These are phyloP conservation scores for Montifringilla adamsi DNA, from an alignment of 2,113 vertebrate species.

Conservation along the genomic window DNA sequence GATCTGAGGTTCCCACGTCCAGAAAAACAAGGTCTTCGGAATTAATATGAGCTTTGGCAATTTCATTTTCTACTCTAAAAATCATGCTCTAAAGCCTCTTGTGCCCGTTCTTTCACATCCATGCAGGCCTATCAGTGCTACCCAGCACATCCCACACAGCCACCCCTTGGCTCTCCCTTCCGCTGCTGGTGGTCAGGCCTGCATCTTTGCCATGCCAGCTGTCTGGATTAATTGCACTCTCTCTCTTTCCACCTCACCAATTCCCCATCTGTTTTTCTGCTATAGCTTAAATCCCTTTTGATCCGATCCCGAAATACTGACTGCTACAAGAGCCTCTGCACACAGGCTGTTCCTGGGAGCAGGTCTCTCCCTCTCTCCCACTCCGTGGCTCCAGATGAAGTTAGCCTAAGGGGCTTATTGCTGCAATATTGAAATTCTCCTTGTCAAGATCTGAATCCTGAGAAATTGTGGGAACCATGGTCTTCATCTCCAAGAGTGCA, in stretches of 20 bases:
- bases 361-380: neutral
- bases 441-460: neutral
- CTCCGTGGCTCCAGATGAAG: neutral
- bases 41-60: neutral
- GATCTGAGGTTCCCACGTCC: neutral
- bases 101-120: fast-evolving
- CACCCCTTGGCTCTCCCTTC: neutral
- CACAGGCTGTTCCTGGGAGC: neutral
- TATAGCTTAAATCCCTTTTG: constrained; percentile 37
- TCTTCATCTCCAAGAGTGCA: neutral
- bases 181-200: constrained; percentile 3
- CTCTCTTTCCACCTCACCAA: constrained; percentile 44
- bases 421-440: neutral
- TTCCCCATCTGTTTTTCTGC: constrained; percentile 56
- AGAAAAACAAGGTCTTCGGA: neutral
- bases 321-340: neutral
- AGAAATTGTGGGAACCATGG: neutral
- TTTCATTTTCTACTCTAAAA: neutral
- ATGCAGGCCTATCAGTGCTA: neutral
- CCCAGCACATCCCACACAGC: fast-evolving
- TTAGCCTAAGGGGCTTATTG: neutral
- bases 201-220: constrained; percentile 18
- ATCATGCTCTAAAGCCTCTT: neutral
- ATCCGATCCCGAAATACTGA: neutral
- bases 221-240: constrained; percentile 41